A percentile compares a stretch with the other conserved stretches of the same genome.
phyloP scores from a whole-genome alignment of 2,888 invertebrate genomes.

The Eudemis profundana region DNA sequence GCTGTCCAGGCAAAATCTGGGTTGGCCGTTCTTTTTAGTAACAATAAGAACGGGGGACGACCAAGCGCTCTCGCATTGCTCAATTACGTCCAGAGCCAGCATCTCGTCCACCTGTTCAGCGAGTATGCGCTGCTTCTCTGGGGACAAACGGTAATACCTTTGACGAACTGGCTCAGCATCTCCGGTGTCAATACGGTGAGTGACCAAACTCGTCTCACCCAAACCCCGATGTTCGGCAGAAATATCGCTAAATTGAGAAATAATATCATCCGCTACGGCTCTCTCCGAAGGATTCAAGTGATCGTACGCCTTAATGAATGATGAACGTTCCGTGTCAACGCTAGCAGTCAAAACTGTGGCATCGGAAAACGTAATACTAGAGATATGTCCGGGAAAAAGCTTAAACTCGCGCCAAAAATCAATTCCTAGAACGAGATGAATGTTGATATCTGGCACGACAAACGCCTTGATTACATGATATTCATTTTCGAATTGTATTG shows the following conservation, averaged over 20 bases:
- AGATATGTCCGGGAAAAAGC: not conserved
- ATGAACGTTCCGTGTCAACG: not conserved
- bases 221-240: constrained; percentile 43
- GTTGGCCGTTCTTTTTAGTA: too few species aligned
- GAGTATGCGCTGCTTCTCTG: too few species aligned
- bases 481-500: not conserved
- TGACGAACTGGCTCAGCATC: too few species aligned
- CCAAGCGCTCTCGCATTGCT: too few species aligned
- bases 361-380: not conserved
- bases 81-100: too few species aligned
- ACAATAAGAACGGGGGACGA: too few species aligned
- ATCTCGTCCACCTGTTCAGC: too few species aligned
- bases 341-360: not conserved
- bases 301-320: constrained; percentile 20
- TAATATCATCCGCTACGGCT: constrained; percentile 33
- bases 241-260: constrained; percentile 42
- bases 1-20: too few species aligned
- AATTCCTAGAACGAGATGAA: constrained; percentile 11
- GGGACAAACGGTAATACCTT: too few species aligned
- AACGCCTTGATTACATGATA: constrained; percentile 1
- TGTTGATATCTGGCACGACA: constrained; percentile 13
- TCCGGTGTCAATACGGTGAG: too few species aligned
- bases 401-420: constrained; percentile 16
- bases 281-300: constrained; percentile 27
- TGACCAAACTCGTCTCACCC: constrained; percentile 47